These are phyloP conservation scores for Myotis yumanensis DNA, from an alignment of 2,113 vertebrate genomes.

Conservation along the genomic window DNA sequence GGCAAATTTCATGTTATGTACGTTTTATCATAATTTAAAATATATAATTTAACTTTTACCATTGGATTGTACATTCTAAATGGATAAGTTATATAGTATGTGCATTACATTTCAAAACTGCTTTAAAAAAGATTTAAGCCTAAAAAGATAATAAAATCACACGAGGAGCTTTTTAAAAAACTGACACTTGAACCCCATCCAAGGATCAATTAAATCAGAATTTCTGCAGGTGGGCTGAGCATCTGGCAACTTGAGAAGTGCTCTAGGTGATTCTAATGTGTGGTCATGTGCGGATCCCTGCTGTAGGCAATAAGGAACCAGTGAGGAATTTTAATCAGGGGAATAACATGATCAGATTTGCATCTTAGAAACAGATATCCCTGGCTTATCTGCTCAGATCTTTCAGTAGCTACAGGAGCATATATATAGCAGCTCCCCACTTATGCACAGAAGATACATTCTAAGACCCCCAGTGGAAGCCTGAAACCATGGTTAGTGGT, in stretches of 20 bases:
- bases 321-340: constrained; percentile 45
- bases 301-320: constrained; percentile 9
- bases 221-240: not conserved
- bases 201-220: constrained; percentile 2
- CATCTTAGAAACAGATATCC: not conserved
- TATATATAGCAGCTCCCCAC: not conserved
- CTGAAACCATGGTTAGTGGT: not conserved
- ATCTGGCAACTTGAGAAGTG: not conserved
- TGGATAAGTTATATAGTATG: not conserved
- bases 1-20: not conserved
- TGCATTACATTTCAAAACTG: not conserved
- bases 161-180: not conserved
- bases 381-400: not conserved
- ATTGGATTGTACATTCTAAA: not conserved
- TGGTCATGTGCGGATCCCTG: not conserved
- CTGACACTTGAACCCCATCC: not conserved
- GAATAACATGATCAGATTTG: constrained; percentile 10
- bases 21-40: not conserved
- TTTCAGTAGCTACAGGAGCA: not conserved
- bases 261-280: not conserved
- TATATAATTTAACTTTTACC: not conserved
- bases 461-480: not conserved
- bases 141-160: not conserved
- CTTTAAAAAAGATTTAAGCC: not conserved
- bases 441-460: no score